Evolutionary conservation across 1,140 invertebrate species (phyloP), one percentile per base, ranked within the genome.

Genomic region (Brachionus plicatilis): DNA sequence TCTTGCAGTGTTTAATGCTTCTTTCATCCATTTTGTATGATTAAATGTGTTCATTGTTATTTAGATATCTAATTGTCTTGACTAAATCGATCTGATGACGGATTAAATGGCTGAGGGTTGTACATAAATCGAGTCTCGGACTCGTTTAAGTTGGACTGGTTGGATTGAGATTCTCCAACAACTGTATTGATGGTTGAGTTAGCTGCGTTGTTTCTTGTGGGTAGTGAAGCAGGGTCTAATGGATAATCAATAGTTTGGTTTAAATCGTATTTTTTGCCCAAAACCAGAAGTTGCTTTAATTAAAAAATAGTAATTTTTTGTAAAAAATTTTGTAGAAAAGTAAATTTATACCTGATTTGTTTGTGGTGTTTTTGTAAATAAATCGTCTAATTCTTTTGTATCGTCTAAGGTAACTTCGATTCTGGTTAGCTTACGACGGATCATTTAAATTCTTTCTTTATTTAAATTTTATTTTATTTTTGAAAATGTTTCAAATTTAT

Each of bases 311-410:
- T 53, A 0, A 14, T 11, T 27, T 12, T 29, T 76, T 53, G 1
- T 45, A 9, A 37, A 24, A 0, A 20, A 11, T 20, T 11, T 14
- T 82, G 5, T 1, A 14, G 24, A 27, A 37, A 17, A 29, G 2
- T 2, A 29, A 65, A 56, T 6, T 29, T 29, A 11, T 47, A 27
- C 20, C 41, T 80, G 78, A 27, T 24, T 47, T 12, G 33, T 76
- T 76, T 76, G 72, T 37, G 79, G 53, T 17, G 79, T 68, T 82
- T 68, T 60, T 33, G 37, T 20, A 27, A 82, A 82, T 20, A 82
- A 82, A 41, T 82, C 79, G 79, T 82, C 79, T 47, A 82, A 68
- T 47, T 82, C 79, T 82, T 82, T 82, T 24, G 79, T 82, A 47
- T 82, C 79, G 79, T 82, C 79, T 43, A 82, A 45, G 6, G 79